These are phyloP conservation scores for Gymnarchus niloticus DNA, from an alignment of 2,113 vertebrate genomes.

Conservation along the genomic window DNA sequence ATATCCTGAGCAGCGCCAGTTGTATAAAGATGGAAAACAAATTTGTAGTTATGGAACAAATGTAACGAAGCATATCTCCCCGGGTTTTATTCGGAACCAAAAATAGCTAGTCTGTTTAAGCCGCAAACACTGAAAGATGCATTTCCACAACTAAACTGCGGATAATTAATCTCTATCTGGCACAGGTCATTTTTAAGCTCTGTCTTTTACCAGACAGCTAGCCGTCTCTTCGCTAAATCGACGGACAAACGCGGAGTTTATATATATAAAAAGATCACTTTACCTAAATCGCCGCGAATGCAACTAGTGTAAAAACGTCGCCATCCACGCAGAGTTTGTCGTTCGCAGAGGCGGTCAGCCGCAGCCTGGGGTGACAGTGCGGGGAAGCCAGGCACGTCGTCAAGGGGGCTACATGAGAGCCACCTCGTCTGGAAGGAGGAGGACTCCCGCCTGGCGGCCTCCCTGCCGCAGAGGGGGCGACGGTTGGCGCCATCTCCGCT, in stretches of 20 bases:
- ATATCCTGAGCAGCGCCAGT: background rate
- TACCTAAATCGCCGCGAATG: constrained; percentile 72
- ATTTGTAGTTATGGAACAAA: background rate
- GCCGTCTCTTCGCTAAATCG: background rate
- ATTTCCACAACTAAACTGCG: background rate
- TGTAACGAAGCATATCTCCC: background rate
- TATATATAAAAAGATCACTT: constrained; percentile 37
- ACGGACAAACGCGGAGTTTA: background rate
- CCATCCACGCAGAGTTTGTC: constrained; percentile 64
- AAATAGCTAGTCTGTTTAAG: background rate
- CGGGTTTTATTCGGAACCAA: background rate
- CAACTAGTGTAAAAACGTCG: constrained; percentile 61
- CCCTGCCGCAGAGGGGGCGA: constrained; percentile 75
- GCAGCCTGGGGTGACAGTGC: constrained; percentile 53
- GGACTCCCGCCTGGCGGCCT: constrained; percentile 69
- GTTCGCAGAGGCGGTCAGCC: constrained; percentile 64
- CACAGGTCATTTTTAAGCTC: background rate
- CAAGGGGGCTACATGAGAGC: too few relatives aligned
- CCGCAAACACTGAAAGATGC: background rate
- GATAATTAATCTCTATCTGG: background rate
- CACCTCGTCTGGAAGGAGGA: too few relatives aligned
- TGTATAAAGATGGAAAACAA: background rate
- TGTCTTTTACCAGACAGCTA: background rate
- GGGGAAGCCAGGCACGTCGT: background rate
- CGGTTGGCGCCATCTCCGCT: constrained; percentile 76